Percentiles rank a stretch among this genome's conserved stretches.
Evolutionary conservation across 1,140 invertebrate species (phyloP).

Genomic region (Coelopa frigida): DNA sequence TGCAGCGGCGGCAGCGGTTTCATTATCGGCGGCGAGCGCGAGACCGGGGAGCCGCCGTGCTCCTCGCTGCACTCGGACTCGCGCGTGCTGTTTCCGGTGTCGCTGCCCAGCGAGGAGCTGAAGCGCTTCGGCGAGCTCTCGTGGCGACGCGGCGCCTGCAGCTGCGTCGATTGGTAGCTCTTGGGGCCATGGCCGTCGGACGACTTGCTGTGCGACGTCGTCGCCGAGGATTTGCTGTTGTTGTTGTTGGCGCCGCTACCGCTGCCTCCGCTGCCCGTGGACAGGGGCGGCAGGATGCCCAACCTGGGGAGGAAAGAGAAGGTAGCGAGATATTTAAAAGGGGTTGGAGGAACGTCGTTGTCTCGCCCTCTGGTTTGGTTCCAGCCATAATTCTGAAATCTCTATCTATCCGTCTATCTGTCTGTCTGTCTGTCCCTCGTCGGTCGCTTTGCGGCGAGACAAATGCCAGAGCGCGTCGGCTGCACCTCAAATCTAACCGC

Average conservation of each 20-base stretch:
- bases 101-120: constrained; percentile 63
- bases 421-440: no score
- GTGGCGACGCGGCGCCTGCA: constrained; percentile 42
- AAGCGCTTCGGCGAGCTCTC: constrained; percentile 47
- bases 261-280: constrained; percentile 10
- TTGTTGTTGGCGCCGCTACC: constrained; percentile 1
- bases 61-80: constrained; percentile 71
- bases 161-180: constrained; percentile 15
- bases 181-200: constrained; percentile 15
- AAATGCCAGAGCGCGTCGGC: no score
- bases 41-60: constrained; percentile 44
- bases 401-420: no score
- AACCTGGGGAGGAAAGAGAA: constrained; percentile 21
- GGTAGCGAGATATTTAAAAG: no score
- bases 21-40: constrained; percentile 14
- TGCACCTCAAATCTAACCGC: no score
- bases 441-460: no score
- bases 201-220: constrained; percentile 14
- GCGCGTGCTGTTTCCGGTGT: constrained; percentile 62
- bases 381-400: no score
- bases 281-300: constrained; percentile 34
- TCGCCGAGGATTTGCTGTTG: constrained; percentile 1
- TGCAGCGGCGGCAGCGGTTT: constrained; percentile 44
- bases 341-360: no score
- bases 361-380: no score